Evolutionary conservation across 2,113 vertebrate species (phyloP).

Genomic region (Meleagris gallopavo): DNA sequence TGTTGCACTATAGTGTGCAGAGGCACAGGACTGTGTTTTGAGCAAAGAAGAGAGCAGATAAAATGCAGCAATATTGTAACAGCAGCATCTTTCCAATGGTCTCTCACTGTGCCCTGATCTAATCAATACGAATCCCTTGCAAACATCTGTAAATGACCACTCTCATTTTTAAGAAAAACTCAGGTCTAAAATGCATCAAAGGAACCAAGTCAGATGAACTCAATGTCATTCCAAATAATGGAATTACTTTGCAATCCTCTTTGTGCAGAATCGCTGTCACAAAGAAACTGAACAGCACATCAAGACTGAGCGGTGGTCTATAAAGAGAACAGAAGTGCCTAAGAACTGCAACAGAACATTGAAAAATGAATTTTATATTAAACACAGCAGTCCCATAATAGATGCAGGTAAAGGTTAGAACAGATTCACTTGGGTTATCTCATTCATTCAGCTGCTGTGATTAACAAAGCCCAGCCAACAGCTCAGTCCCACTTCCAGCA

Average conservation of each 20-base stretch:
- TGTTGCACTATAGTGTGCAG: conserved; percentile 73
- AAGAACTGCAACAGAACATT: background rate
- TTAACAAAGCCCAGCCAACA: background rate
- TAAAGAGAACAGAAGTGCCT: background rate
- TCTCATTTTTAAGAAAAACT: background rate
- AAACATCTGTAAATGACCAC: background rate
- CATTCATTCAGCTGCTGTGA: background rate
- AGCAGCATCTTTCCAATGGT: background rate
- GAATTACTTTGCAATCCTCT: background rate
- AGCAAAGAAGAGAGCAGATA: conserved; percentile 55
- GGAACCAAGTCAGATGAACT: background rate
- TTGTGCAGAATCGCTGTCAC: background rate
- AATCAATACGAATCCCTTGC: background rate
- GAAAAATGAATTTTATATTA: background rate
- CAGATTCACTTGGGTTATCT: background rate
- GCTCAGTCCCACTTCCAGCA: background rate
- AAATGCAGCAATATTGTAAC: background rate
- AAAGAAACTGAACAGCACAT: accelerated
- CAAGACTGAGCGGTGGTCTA: background rate
- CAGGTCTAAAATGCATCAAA: background rate
- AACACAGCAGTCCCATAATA: background rate
- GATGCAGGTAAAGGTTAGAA: background rate
- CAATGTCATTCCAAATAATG: background rate
- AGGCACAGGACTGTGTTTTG: conserved; percentile 23
- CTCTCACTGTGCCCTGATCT: background rate